phyloP scores from a whole-genome alignment of 2,888 invertebrate genomes.

The Cosmia pyralina region DNA sequence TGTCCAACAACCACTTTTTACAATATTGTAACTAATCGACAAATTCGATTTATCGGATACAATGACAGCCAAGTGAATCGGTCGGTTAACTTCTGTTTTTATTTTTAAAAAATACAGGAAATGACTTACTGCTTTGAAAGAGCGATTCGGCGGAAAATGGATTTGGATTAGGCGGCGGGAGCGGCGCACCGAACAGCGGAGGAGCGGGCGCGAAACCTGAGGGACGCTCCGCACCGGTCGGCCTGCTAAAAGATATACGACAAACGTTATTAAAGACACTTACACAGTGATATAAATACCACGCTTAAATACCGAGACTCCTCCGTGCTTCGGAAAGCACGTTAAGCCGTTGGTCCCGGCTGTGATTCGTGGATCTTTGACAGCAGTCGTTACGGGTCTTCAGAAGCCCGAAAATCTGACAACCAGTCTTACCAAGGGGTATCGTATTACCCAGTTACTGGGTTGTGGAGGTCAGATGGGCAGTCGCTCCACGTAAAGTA shows the following conservation, averaged over 20 bases:
- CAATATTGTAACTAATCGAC: slow-evolving; percentile 16
- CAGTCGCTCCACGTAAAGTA: no score
- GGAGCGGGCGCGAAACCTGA: slow-evolving; percentile 91
- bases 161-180: slow-evolving; percentile 93
- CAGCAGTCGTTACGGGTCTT: no score
- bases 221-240: slow-evolving; percentile 87
- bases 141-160: slow-evolving; percentile 97
- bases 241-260: slow-evolving; percentile 77
- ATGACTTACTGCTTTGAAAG: slow-evolving; percentile 94
- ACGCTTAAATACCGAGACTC: no score
- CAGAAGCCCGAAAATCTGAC: no score
- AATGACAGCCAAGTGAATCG: not conserved
- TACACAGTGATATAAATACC: not conserved
- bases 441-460: no score
- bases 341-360: no score
- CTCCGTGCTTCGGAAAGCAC: no score
- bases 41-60: slow-evolving; percentile 1
- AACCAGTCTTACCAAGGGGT: no score
- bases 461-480: no score
- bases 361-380: no score
- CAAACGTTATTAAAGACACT: slow-evolving; percentile 4
- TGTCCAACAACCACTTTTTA: slow-evolving; percentile 33
- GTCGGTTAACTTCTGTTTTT: not conserved
- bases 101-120: slow-evolving; percentile 58
- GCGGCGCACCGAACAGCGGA: slow-evolving; percentile 92